Percentiles rank a stretch among this genome's conserved stretches.
phyloP scores from a whole-genome alignment of 2,797 vertebrate genomes.

The Argyrosomus regius region DNA sequence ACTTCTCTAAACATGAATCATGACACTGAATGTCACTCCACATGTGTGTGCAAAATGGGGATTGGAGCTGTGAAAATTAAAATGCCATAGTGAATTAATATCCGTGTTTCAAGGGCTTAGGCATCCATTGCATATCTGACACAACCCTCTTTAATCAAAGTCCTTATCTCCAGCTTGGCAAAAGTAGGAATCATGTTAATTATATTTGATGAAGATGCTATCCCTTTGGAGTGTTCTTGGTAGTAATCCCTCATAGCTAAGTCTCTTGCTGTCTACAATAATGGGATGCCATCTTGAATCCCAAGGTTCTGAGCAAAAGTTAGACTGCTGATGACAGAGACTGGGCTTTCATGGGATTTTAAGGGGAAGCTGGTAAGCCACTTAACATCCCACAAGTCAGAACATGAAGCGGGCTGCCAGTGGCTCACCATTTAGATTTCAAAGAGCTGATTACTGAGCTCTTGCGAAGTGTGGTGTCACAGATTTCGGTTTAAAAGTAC shows the following conservation, averaged over 20 bases:
- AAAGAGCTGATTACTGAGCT: constrained; percentile 65
- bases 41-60: constrained; percentile 45
- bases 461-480: constrained; percentile 51
- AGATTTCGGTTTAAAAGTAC: constrained; percentile 56
- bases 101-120: constrained; percentile 41
- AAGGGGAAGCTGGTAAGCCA: constrained; percentile 73
- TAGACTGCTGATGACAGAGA: constrained; percentile 63
- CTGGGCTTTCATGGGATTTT: constrained; percentile 72
- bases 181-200: constrained; percentile 62
- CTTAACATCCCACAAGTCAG: constrained; percentile 72
- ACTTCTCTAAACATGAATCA: constrained; percentile 34
- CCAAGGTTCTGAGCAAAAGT: constrained; percentile 46
- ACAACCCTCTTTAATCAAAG: constrained; percentile 57
- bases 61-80: constrained; percentile 54
- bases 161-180: constrained; percentile 57
- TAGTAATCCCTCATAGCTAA: constrained; percentile 61
- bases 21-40: constrained; percentile 37
- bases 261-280: constrained; percentile 60
- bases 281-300: constrained; percentile 67
- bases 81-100: constrained; percentile 53
- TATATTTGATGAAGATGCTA: constrained; percentile 60
- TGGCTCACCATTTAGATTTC: constrained; percentile 69
- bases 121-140: constrained; percentile 55
- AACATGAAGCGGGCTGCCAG: constrained; percentile 64
- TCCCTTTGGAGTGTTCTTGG: constrained; percentile 59